phyloP scores from a whole-genome alignment of 2,888 invertebrate genomes.

The Nymphalis c-album region DNA sequence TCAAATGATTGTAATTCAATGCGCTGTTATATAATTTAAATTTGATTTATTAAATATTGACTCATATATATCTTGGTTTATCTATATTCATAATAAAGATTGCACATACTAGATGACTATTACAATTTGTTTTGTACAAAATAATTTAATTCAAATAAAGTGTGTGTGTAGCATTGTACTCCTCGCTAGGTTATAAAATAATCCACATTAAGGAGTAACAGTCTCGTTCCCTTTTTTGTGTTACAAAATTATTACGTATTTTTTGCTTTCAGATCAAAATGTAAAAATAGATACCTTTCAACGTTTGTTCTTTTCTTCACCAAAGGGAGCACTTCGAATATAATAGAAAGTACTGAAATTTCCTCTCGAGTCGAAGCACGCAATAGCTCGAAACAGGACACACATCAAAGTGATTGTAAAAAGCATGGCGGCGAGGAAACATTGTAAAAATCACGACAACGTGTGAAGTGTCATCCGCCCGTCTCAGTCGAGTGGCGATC shows the following conservation, averaged over 20 bases:
- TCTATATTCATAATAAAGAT: no score
- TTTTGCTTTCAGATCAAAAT: neutral
- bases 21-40: no score
- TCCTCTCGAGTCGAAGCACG: constrained; percentile 44
- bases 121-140: no score
- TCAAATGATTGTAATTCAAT: neutral
- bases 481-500: constrained; percentile 78
- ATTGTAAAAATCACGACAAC: constrained; percentile 80
- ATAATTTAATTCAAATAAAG: no score
- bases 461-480: constrained; percentile 78
- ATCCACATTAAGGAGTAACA: no score
- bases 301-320: neutral
- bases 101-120: no score
- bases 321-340: constrained; percentile 25
- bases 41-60: no score
- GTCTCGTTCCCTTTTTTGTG: no score
- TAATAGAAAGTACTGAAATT: constrained; percentile 39
- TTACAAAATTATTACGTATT: no score
- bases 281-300: neutral
- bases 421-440: constrained; percentile 72
- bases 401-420: constrained; percentile 75
- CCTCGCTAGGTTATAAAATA: no score
- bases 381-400: constrained; percentile 43
- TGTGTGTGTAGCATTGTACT: no score
- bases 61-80: no score